Evolutionary conservation across 2,888 invertebrate genomes (phyloP), one percentile per base, ranked within the genome.

Genomic region (Ypsolopha scabrella): DNA sequence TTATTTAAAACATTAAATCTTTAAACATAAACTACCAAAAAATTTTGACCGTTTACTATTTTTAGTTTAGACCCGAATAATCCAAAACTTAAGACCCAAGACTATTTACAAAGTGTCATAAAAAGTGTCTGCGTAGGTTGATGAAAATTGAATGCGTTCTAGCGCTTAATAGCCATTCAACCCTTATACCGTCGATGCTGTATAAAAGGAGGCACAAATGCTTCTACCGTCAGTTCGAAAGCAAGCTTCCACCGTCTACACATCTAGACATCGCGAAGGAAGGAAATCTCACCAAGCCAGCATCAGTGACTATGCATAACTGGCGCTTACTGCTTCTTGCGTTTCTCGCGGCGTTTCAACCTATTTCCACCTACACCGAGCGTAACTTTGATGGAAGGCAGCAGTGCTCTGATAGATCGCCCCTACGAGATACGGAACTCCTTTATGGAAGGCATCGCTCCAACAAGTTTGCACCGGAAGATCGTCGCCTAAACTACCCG

Each of bases 71-170:
- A 24, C 24, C 24, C 24, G 24, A 24, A 24, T 24, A 24, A 24
- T 43, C 13, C 24, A 14, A 24, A 14, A 43, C 13, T 9, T 13
- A 7, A 68, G 60, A 55, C 68, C 63, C 57, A 63, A 72, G 57
- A 67, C 55, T 54, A 48, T 51, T 59, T 8, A 33, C 14, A 43
- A 46, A 46, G 46, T 46, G 34, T 58, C 52, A 53, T 38, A 52
- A 57, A 57, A 53, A 57, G 45, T 53, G 55, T 52, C 62, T 51
- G 72, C 64, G 75, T 75, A 65, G 74, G 76, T 69, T 60, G 72
- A 55, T 75, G 77, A 75, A 81, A 81, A 85, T 86, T 82, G 79
- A 72, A 79, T 72, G 75, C 81, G 59, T 68, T 80, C 75, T 82
- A 75, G 74, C 85, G 83, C 65, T 63, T 75, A 86, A 86, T 81